A percentile compares a stretch with the other conserved stretches of the same genome.
Evolutionary conservation across 1,140 invertebrate species (phyloP).

Genomic region (Drosophila baimaii): DNA sequence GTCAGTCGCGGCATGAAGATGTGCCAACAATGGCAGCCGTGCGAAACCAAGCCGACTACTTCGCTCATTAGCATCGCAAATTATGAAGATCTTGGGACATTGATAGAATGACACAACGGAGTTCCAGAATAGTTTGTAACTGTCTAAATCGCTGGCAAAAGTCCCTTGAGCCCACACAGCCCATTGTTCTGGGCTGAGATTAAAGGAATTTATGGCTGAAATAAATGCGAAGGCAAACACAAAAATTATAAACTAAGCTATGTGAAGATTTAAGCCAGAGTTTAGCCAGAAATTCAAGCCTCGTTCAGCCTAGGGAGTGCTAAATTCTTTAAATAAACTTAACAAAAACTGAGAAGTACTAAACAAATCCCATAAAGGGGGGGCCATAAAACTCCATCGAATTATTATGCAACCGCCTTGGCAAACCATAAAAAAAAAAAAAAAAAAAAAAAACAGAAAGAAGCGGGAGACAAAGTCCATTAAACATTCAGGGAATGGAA

Average conservation of each 20-base stretch:
- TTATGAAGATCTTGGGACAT: slow-evolving; percentile 38
- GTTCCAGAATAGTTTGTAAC: slow-evolving; percentile 30
- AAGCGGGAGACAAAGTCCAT: slow-evolving; percentile 1
- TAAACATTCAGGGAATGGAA: not conserved
- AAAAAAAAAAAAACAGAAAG: slow-evolving; percentile 6
- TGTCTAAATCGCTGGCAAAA: slow-evolving; percentile 1
- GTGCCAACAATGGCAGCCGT: slow-evolving; percentile 41
- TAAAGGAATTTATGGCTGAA: not conserved
- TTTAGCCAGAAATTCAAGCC: not conserved
- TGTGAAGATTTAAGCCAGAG: not conserved
- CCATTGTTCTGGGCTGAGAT: slow-evolving; percentile 3
- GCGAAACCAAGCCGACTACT: slow-evolving; percentile 25
- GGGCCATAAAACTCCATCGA: not conserved
- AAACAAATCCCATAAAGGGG: not conserved
- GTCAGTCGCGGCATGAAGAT: slow-evolving; percentile 37
- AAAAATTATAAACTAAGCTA: not conserved
- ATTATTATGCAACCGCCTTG: not conserved
- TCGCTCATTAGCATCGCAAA: slow-evolving; percentile 49
- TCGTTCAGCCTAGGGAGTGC: not conserved
- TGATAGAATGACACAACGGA: slow-evolving; percentile 40
- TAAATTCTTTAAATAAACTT: not conserved
- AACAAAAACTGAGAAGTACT: not conserved
- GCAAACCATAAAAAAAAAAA: not conserved
- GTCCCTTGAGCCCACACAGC: slow-evolving; percentile 1
- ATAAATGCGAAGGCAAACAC: too few species aligned